A percentile compares a stretch with the other conserved stretches of the same genome.
Conservation (phyloP, 1,140 invertebrate genomes). For the Sipha flava region DNA sequence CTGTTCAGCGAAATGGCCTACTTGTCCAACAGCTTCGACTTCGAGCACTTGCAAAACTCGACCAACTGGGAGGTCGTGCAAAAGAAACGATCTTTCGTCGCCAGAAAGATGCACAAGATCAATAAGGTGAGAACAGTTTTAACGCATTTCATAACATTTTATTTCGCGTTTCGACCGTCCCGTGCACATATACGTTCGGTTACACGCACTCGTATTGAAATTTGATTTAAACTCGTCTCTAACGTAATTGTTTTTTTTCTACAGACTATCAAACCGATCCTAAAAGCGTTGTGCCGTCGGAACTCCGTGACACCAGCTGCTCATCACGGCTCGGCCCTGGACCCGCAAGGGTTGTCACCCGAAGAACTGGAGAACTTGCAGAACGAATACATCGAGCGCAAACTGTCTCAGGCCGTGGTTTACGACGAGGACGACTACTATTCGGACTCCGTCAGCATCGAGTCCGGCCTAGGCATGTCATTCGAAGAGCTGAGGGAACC, state of each 20-base stretch:
- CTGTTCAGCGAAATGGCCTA: neutral
- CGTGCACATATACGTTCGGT: neutral
- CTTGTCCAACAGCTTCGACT: constrained; percentile 22
- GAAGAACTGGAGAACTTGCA: constrained; percentile 15
- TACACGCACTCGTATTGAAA: too few relatives aligned
- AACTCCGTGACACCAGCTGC: constrained; percentile 2
- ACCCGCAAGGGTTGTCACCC: neutral
- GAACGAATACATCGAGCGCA: constrained; percentile 22
- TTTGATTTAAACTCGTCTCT: neutral
- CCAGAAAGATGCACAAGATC: constrained; percentile 23
- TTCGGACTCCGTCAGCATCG: constrained; percentile 4
- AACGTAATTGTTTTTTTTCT: neutral
- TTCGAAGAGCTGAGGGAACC: constrained; percentile 6
- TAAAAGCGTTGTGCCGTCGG: neutral
- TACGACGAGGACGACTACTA: constrained; percentile 27
- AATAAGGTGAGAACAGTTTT: constrained; percentile 6
- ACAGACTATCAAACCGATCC: constrained; percentile 19
- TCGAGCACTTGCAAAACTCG: constrained; percentile 25
- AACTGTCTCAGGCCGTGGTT: neutral
- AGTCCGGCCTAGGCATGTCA: constrained; percentile 12
- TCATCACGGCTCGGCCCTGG: neutral
- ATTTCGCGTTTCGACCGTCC: neutral
- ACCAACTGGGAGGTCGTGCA: constrained; percentile 16
- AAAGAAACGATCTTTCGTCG: constrained; percentile 23
- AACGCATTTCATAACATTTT: neutral